Percentiles rank a stretch among this genome's conserved stretches.
Evolutionary conservation across 2,113 vertebrate species (phyloP).

Genomic region (Solenodon paradoxus): DNA sequence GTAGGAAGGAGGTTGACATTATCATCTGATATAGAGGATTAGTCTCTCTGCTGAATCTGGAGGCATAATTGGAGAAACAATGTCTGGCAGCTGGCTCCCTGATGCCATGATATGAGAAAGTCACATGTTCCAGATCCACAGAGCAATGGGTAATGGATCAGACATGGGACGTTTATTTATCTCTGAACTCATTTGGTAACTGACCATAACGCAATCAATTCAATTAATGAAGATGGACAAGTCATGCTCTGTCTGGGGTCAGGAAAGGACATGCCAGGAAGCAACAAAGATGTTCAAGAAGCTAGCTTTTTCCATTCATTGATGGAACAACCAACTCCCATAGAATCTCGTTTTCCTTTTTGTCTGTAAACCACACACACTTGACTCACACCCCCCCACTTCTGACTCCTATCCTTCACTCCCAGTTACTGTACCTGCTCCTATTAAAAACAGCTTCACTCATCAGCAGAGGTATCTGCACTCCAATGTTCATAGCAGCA

Average conservation of each 20-base stretch:
- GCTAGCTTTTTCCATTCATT: too few relatives aligned
- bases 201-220: neutral
- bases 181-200: neutral
- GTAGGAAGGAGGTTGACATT: neutral
- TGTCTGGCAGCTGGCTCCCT: neutral
- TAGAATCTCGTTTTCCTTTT: rapidly evolving
- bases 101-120: too few relatives aligned
- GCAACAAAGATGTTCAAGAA: neutral
- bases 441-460: neutral
- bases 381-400: rapidly evolving
- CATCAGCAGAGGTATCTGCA: too few relatives aligned
- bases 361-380: rapidly evolving
- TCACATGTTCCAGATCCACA: neutral
- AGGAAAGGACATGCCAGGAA: neutral
- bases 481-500: too few relatives aligned
- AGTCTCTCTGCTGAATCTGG: neutral
- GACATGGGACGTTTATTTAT: neutral
- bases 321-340: neutral
- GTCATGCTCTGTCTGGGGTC: neutral
- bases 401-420: rapidly evolving
- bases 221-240: neutral
- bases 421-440: rapidly evolving
- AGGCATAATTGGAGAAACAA: neutral
- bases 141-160: neutral
- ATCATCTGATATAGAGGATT: neutral